Percentiles rank a stretch among this genome's conserved stretches.
phyloP scores from a whole-genome alignment of 2,797 vertebrate species.

The Melopsittacus undulatus region DNA sequence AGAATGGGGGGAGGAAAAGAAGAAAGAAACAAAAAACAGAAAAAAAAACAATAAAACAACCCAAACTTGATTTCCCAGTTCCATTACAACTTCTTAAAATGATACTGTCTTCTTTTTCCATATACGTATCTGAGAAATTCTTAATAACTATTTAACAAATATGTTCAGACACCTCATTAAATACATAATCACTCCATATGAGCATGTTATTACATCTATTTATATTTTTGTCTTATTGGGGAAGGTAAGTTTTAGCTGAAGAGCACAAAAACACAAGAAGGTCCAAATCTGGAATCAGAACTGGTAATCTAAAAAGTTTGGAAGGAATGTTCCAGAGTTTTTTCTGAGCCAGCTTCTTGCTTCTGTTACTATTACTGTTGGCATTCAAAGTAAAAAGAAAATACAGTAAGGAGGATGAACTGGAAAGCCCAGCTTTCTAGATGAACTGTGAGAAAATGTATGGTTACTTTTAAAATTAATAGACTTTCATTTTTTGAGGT shows the following conservation, averaged over 20 bases:
- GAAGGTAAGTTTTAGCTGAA: background rate
- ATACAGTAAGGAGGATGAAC: background rate
- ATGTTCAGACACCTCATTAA: background rate
- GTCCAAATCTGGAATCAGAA: background rate
- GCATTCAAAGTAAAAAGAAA: background rate
- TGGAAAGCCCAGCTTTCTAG: background rate
- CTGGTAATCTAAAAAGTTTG: background rate
- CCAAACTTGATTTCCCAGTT: background rate
- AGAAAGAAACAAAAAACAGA: background rate
- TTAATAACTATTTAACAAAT: background rate
- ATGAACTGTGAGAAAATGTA: constrained; percentile 7
- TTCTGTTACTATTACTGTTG: background rate
- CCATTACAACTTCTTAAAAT: background rate
- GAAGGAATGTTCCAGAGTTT: background rate
- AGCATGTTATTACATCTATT: background rate
- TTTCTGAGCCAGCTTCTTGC: background rate
- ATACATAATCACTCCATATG: background rate
- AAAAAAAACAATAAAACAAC: background rate
- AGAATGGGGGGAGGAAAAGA: background rate
- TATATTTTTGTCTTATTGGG: background rate
- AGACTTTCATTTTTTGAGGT: constrained; percentile 19
- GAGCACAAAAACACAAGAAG: background rate
- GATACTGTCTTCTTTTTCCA: background rate
- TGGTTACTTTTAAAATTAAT: constrained; percentile 18
- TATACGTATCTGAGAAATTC: background rate